phyloP scores from a whole-genome alignment of 1,140 invertebrate species.

The Caerostris darwini region DNA sequence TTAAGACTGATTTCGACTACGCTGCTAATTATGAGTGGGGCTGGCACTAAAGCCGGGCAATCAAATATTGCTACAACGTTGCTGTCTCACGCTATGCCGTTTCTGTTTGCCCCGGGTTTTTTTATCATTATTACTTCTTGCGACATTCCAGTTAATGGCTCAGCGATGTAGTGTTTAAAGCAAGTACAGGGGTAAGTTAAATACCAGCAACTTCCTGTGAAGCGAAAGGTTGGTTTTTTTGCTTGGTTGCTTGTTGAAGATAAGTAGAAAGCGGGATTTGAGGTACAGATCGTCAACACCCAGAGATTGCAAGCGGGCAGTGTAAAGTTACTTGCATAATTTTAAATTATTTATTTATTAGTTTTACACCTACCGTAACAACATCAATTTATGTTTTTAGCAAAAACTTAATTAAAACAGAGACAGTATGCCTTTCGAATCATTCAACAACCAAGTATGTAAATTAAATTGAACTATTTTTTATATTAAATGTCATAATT shows the following conservation, averaged over 20 bases:
- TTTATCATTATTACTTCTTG: no score
- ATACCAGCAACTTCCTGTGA: not conserved
- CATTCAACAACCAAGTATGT: no score
- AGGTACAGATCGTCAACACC: not conserved
- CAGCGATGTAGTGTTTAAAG: not conserved
- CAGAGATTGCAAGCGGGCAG: no score
- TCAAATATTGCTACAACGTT: constrained; percentile 54
- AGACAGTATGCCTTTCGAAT: no score
- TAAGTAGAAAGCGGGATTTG: not conserved
- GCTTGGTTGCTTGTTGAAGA: not conserved
- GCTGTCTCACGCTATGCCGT: not conserved
- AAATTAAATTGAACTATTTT: no score
- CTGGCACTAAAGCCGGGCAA: not conserved
- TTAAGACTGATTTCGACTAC: constrained; percentile 70
- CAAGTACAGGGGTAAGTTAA: not conserved
- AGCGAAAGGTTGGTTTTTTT: not conserved
- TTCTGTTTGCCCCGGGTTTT: not conserved
- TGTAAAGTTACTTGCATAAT: no score
- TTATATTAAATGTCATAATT: no score
- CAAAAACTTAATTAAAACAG: no score
- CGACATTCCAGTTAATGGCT: not conserved
- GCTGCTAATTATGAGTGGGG: constrained; percentile 55
- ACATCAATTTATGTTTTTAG: no score
- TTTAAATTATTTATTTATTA: no score
- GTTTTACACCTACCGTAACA: no score